These are phyloP conservation scores for Homalodisca vitripennis DNA, from an alignment of 1,140 invertebrate genomes.

Conservation along the genomic window DNA sequence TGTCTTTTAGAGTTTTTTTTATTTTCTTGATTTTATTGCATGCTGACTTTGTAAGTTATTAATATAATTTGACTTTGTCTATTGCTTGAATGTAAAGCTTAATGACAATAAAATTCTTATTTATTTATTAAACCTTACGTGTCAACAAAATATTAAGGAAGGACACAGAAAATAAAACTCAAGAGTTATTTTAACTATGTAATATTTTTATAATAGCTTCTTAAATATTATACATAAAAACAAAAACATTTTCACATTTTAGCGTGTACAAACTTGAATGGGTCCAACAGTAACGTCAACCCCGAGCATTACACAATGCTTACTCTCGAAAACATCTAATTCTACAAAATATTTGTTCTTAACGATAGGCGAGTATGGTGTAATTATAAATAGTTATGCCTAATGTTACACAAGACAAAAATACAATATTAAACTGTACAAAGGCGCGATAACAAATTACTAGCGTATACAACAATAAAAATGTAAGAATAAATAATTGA, in stretches of 20 bases:
- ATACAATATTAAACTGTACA: conserved; percentile 21
- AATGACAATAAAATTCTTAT: no score
- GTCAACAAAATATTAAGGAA: neutral
- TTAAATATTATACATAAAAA: conserved; percentile 1
- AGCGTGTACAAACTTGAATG: conserved; percentile 19
- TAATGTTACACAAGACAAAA: conserved; percentile 8
- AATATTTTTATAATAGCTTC: neutral
- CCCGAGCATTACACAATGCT: neutral
- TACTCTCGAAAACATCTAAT: neutral
- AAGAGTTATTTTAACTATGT: neutral
- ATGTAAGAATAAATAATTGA: neutral
- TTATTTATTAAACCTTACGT: no score
- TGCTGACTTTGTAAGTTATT: neutral
- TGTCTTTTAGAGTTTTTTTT: no score
- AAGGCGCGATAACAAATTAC: conserved; percentile 16
- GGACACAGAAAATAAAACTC: neutral
- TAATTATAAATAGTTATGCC: neutral
- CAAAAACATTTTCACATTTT: neutral
- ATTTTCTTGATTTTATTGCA: neutral
- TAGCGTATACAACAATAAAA: neutral
- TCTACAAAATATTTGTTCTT: neutral
- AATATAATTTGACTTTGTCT: neutral
- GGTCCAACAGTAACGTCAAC: neutral
- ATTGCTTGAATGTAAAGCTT: no score
- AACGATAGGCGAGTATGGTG: neutral